Evolutionary conservation across 2,888 invertebrate genomes (phyloP), one percentile per base, ranked within the genome.

Genomic region (Cheilosia variabilis): DNA sequence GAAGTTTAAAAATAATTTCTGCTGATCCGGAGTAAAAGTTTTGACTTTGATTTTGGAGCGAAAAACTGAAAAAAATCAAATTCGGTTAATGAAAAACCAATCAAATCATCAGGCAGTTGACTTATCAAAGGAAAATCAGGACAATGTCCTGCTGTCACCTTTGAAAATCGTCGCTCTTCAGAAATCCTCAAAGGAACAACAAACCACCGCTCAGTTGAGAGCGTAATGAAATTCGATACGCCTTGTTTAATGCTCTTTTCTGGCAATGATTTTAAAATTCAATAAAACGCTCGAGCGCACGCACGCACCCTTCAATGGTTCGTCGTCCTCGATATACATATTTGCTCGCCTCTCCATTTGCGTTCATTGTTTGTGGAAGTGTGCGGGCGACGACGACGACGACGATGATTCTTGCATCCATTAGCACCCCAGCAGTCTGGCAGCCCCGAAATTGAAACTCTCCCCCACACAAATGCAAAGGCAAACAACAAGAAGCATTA

Each of bases 221-320:
- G 65, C 84, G 89, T 92, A 92, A 92, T 92, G 92, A 92, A 92
- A 92, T 92, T 91, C 91, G 92, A 92, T 92, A 92, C 90, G 92
- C 92, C 92, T 92, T 91, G 91, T 92, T 92, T 91, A 92, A 92
- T 91, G 92, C 91, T 91, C 92, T 90, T 91, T 91, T 91, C 90
- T 73, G 87, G 82, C 82, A 82, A 87, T 87, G 87, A 87, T 82
- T 87, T 87, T 87, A 87, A 79, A 83, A 87, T 87, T 87, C 87
- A 88, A 88, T 87, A 87, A 88, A 88, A 87, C 88, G 88, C 88
- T 87, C 84, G 86, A 87, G 71, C 79, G 87, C 83, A 82, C 87
- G 73, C 78, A 83, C 80, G 84, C 80, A 86, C 86, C 80, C 80
- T 79, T 68, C 41, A 79, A 63, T 73, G 31, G 58, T 57, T 55